Evolutionary conservation across 2,113 vertebrate genomes (phyloP).

Genomic region (Gallinago media): DNA sequence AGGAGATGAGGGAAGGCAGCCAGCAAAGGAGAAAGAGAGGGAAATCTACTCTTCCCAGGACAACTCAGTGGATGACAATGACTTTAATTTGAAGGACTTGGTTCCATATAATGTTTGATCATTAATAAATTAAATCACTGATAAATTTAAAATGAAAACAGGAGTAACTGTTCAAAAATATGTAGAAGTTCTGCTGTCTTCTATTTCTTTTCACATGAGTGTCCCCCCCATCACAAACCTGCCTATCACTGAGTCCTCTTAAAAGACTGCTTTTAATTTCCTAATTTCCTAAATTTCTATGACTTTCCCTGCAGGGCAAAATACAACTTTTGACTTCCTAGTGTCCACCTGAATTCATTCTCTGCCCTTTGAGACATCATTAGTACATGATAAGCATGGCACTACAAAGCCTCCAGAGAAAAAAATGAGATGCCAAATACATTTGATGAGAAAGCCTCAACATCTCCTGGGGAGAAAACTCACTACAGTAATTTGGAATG

Average conservation of each 20-base stretch:
- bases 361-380: background rate
- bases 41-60: background rate
- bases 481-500: background rate
- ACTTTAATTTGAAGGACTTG: background rate
- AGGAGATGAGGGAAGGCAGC: background rate
- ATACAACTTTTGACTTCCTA: background rate
- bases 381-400: background rate
- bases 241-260: background rate
- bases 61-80: background rate
- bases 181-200: background rate
- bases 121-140: background rate
- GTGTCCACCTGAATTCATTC: background rate
- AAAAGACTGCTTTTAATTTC: background rate
- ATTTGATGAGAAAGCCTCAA: background rate
- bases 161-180: background rate
- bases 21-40: background rate
- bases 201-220: background rate
- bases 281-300: background rate
- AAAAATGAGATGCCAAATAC: background rate
- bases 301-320: background rate
- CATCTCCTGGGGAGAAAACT: background rate
- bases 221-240: background rate
- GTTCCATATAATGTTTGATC: background rate
- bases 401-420: background rate
- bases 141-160: background rate